Conservation (phyloP, 2,797 vertebrate species). For the Molossus alvarezi region DNA sequence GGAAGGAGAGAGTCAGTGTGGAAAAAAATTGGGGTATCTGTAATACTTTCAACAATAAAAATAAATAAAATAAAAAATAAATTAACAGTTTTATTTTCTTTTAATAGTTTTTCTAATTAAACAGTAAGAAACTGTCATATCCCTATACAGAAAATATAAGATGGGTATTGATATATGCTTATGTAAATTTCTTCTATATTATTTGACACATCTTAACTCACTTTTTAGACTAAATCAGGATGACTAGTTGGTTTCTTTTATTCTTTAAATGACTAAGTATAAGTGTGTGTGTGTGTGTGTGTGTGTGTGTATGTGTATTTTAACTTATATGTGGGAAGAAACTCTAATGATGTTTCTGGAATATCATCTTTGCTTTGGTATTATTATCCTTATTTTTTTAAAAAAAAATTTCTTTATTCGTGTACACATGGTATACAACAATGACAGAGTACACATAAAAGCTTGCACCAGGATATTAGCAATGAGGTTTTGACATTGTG, state of each 20-base stretch:
- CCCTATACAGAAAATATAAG: neutral
- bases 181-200: neutral
- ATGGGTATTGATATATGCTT: neutral
- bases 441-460: neutral
- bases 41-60: no score
- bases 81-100: slow-evolving; percentile 1
- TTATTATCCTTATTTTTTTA: neutral
- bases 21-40: no score
- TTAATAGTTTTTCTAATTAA: neutral
- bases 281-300: neutral
- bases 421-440: neutral
- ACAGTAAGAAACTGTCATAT: neutral
- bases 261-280: neutral
- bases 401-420: neutral
- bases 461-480: neutral
- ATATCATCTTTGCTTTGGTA: slow-evolving; percentile 24
- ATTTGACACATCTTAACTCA: neutral
- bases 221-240: slow-evolving; percentile 3
- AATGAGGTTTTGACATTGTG: neutral
- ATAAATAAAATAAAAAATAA: neutral
- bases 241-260: neutral
- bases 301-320: neutral
- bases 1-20: no score
- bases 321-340: neutral
- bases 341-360: neutral